Base-by-base conservation (phyloP, 2,113 vertebrate species). In the Excalfactoria chinensis region DNA sequence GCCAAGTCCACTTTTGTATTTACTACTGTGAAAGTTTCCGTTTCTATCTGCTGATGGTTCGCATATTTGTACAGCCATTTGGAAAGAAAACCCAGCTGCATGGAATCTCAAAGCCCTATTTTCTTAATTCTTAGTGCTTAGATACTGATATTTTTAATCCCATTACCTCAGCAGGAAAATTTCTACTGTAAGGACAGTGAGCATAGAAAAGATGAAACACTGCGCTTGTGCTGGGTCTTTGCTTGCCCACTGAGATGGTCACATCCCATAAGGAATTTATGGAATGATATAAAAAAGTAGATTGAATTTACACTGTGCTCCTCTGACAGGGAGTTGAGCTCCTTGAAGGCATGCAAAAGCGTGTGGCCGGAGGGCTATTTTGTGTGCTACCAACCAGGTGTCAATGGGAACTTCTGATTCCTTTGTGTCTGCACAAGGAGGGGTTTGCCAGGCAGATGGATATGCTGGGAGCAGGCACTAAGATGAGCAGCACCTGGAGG, bases 41-140 rank as follows among this genome's bases (percentile, higher is more conserved):
- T 89, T 34, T 89, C 64, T 55, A 16, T 34, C 56, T 67, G 68
- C 71, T 87, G 62, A 44, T 48, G 1, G 56, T 86, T 59, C 1
- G 0, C 40, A 11, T 64, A 16, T 78, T 80, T 95, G 56, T 30
- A 86, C 2, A 40, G 80, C 16, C 40, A 37, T 86, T 88, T 86
- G 51, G 64, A 78, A 96, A 71, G 76, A 81, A 90, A 74, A 84
- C 48, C 75, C 60, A 48, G 19, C 37, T n/a, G 53, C 53, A 41
- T 0, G 0, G 14, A 3, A 1, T 86, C 88, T 86, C 88, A 76
- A 83, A 69, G 18, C 32, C 37, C 41, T 86, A 72, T 84, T 92
- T 68, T 83, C 90, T 84, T 84, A 74, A 75, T 84, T 92, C 70
- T 88, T 77, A 64, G 43, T 77, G 73, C 66, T 11, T 75, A 62